Percentiles rank a stretch among this genome's conserved stretches.
These are phyloP conservation scores for Hirundichthys speculiger DNA, from an alignment of 2,113 vertebrate species.

Conservation along the genomic window DNA sequence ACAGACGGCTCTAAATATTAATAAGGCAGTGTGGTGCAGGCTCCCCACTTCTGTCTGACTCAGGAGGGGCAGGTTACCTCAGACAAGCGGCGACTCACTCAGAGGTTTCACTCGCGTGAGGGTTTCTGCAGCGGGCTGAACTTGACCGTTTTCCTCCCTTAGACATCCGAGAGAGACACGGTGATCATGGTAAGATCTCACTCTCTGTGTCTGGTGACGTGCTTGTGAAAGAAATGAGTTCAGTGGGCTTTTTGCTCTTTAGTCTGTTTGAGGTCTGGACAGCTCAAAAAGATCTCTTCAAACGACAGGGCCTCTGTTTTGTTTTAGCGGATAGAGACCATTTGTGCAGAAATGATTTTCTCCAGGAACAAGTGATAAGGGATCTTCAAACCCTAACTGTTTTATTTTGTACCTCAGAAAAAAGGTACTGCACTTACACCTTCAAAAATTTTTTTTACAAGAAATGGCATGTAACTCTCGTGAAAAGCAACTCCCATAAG, in stretches of 20 bases:
- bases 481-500: too few relatives aligned
- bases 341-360: not conserved
- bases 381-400: too few relatives aligned
- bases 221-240: not conserved
- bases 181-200: conserved; percentile 69
- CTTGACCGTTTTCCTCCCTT: conserved; percentile 6
- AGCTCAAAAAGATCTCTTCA: not conserved
- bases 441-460: too few relatives aligned
- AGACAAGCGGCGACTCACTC: not conserved
- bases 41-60: not conserved
- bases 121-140: conserved; percentile 11
- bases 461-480: too few relatives aligned
- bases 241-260: not conserved
- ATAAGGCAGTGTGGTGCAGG: conserved; percentile 10
- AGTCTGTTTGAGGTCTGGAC: not conserved
- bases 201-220: conserved; percentile 15
- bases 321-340: not conserved
- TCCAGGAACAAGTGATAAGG: too few relatives aligned
- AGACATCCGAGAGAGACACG: conserved; percentile 16
- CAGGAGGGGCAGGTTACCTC: conserved; percentile 31
- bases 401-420: not conserved
- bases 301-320: conserved; percentile 4
- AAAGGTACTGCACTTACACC: too few relatives aligned
- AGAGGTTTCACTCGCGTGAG: conserved; percentile 10
- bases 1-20: conserved; percentile 46